Conservation (phyloP, 2,888 invertebrate genomes). For the Mythimna vitellina region DNA sequence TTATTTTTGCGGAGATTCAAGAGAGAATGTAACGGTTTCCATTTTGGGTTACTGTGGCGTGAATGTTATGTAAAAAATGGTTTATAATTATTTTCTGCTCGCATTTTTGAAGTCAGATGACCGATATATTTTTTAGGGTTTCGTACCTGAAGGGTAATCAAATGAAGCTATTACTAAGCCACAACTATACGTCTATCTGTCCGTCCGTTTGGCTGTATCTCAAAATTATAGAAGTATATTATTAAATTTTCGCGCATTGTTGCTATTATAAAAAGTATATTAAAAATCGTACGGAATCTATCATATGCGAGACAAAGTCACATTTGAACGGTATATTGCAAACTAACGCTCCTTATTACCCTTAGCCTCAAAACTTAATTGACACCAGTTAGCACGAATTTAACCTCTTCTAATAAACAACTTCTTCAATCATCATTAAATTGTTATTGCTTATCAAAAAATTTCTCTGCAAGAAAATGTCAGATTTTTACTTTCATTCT, state of each 20-base stretch:
- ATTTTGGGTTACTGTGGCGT: slow-evolving; percentile 26
- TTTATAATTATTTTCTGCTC: slow-evolving; percentile 5
- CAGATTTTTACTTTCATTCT: background rate
- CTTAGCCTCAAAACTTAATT: slow-evolving; percentile 1
- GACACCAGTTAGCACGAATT: background rate
- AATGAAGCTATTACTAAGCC: too few relatives aligned
- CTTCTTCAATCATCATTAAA: background rate
- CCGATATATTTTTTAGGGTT: background rate
- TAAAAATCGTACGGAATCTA: background rate
- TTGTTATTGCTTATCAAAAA: background rate
- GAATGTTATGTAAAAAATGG: slow-evolving; percentile 22
- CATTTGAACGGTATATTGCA: too few relatives aligned
- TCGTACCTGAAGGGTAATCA: background rate
- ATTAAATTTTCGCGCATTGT: too few relatives aligned
- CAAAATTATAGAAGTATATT: too few relatives aligned
- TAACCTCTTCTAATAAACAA: background rate
- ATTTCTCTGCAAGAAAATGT: background rate
- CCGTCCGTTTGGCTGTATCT: too few relatives aligned
- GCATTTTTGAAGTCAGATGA: background rate
- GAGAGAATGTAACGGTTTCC: slow-evolving; percentile 37
- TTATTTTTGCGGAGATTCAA: slow-evolving; percentile 37
- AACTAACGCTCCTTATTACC: background rate
- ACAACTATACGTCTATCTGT: too few relatives aligned
- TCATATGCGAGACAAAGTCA: background rate
- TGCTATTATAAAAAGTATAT: too few relatives aligned